Evolutionary conservation across 2,797 vertebrate genomes (phyloP), one percentile per base, ranked within the genome.

Genomic region (Selene dorsalis): DNA sequence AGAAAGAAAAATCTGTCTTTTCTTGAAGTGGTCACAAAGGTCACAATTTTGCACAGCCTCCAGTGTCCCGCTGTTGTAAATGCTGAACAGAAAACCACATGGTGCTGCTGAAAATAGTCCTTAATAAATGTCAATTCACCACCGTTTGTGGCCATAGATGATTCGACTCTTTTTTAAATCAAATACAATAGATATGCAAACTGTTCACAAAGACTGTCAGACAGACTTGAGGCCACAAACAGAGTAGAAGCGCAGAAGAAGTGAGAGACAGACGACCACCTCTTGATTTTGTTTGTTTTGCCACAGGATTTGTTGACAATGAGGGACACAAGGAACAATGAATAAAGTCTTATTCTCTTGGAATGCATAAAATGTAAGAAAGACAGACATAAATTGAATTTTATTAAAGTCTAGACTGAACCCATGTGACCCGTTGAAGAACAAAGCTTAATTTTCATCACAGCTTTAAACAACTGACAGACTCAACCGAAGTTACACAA

Each of bases 101-200:
- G 9, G 39, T 48, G 56, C 5, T 38, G 56, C 16, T 71, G 53
- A 57, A 57, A 57, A 69, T n/a, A 56, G 52, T 30, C 26, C n/a
- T 10, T 17, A 28, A 14, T 11, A 39, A 71, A 61, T 38, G 14
- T 13, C 52, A 1, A 30, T 45, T 57, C 16, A 28, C 48, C 3
- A 13, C 26, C 1, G 13, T 52, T 38, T 17, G 20, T 10, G 6
- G 4, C 3, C 32, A 20, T 12, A 17, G 14, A 24, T 52, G 11
- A 22, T n/a, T 50, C 10, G 2, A n/a, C 20, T 10, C 20, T 22
- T 24, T 22, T 52, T 6, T 2, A 55, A 17, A 28, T 17, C 14
- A 8, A 13, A 53, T 17, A 17, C 58, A 41, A 35, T 9, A 9
- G 43, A 26, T 70, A 59, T 53, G 35, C n/a, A 13, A 52, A 14